phyloP scores from a whole-genome alignment of 2,888 invertebrate species.

The Taphrorychus bicolor region DNA sequence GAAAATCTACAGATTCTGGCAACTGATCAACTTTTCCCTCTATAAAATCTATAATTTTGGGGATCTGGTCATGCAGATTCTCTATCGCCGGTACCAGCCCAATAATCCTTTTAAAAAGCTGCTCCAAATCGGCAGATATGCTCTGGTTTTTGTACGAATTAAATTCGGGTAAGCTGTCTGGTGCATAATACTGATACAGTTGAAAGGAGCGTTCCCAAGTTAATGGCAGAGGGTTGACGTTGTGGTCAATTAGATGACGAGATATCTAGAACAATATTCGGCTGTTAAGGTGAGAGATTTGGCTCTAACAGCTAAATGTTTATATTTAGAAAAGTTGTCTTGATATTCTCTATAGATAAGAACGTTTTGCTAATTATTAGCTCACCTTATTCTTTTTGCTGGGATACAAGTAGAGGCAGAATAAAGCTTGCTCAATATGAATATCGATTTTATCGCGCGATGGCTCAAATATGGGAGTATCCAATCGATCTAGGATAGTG shows the following conservation, averaged over 20 bases:
- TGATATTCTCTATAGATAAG: neutral
- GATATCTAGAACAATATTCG: slow-evolving; percentile 57
- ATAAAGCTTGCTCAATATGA: slow-evolving; percentile 84
- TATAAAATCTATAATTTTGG: slow-evolving; percentile 54
- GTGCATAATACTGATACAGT: slow-evolving; percentile 82
- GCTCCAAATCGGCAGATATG: slow-evolving; percentile 83
- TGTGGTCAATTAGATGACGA: slow-evolving; percentile 77
- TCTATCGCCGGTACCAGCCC: slow-evolving; percentile 72
- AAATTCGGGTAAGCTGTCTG: slow-evolving; percentile 80
- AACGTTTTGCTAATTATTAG: neutral
- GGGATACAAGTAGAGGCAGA: slow-evolving; percentile 86
- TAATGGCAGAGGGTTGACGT: slow-evolving; percentile 71
- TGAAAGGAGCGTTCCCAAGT: slow-evolving; percentile 79
- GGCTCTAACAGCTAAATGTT: too few relatives aligned
- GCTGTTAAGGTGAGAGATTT: too few relatives aligned
- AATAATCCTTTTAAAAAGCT: slow-evolving; percentile 74
- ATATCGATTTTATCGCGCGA: slow-evolving; percentile 75
- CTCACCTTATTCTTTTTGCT: slow-evolving; percentile 71
- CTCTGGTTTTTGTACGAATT: slow-evolving; percentile 77
- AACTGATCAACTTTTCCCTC: slow-evolving; percentile 46
- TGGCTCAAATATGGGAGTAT: slow-evolving; percentile 70
- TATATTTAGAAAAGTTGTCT: too few relatives aligned
- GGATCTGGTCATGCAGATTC: slow-evolving; percentile 70
- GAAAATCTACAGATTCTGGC: slow-evolving; percentile 54
- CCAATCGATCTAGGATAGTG: slow-evolving; percentile 72